A percentile compares a stretch with the other conserved stretches of the same genome.
These are phyloP conservation scores for Triplophysa dalaica DNA, from an alignment of 2,113 vertebrate species.

Conservation along the genomic window DNA sequence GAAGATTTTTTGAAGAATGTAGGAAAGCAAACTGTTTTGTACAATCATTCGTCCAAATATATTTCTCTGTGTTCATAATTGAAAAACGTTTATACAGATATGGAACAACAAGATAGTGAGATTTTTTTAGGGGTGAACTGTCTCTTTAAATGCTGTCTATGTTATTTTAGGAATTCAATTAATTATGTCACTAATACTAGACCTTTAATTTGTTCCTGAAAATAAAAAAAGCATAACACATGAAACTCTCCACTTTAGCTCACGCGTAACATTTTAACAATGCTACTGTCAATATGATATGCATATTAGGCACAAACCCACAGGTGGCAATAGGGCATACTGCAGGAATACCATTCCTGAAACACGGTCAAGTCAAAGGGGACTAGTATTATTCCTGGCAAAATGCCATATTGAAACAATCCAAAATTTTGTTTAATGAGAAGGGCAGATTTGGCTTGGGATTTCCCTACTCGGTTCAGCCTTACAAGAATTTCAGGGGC, in stretches of 20 bases:
- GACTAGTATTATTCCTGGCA: constrained; percentile 42
- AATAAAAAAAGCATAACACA: background rate
- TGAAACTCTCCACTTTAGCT: background rate
- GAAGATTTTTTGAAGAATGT: no score
- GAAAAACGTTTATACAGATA: no score
- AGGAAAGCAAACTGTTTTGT: no score
- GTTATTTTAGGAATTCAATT: background rate
- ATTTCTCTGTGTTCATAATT: no score
- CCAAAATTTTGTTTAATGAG: constrained; percentile 14
- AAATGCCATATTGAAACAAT: background rate
- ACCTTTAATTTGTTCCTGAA: background rate
- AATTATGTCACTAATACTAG: background rate
- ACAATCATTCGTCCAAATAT: no score
- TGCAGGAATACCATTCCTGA: constrained; percentile 30
- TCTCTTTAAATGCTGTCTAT: background rate
- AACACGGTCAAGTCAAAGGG: constrained; percentile 29
- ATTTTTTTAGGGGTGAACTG: no score
- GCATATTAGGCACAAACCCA: constrained; percentile 11
- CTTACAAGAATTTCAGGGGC: constrained; percentile 5
- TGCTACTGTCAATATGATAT: constrained; percentile 37
- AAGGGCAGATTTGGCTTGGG: constrained; percentile 18
- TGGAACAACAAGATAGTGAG: no score
- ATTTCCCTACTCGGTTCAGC: constrained; percentile 14
- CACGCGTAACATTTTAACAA: constrained; percentile 5
- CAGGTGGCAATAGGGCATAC: constrained; percentile 6